phyloP scores from a whole-genome alignment of 2,113 vertebrate species.

The Desmodus rotundus region DNA sequence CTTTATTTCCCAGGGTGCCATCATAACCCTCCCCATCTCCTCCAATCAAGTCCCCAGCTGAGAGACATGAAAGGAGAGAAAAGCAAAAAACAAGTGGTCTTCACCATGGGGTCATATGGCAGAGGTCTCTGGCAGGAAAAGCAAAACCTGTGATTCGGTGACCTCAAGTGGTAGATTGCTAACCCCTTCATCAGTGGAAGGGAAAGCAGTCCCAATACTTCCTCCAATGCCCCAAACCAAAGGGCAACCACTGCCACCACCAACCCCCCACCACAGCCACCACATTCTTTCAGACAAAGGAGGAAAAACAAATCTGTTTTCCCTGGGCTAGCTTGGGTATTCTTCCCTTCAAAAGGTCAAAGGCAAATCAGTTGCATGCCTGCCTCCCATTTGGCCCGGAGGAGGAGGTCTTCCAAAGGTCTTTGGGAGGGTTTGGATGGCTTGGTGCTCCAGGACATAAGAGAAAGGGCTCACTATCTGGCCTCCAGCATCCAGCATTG shows the following conservation, averaged over 20 bases:
- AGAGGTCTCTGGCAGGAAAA: slow-evolving; percentile 43
- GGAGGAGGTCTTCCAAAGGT: background rate
- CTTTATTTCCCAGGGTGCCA: background rate
- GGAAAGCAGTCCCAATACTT: background rate
- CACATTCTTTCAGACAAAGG: background rate
- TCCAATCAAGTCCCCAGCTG: background rate
- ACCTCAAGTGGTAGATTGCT: slow-evolving; percentile 5
- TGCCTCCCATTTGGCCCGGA: background rate
- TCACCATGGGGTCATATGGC: background rate
- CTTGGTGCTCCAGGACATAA: background rate
- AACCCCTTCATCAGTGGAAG: slow-evolving; percentile 9
- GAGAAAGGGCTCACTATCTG: background rate
- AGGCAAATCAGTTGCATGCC: slow-evolving; percentile 19
- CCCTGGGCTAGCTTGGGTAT: background rate
- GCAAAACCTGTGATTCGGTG: slow-evolving; percentile 28
- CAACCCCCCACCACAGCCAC: background rate
- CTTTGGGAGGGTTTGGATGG: background rate
- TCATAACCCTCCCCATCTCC: background rate
- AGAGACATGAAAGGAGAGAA: slow-evolving; percentile 20
- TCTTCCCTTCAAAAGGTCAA: slow-evolving; percentile 55
- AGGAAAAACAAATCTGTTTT: background rate
- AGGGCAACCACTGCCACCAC: background rate
- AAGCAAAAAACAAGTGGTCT: background rate
- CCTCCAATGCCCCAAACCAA: background rate
- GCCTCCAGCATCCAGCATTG: background rate